Evolutionary conservation across 2,113 vertebrate genomes (phyloP).

Genomic region (Montifringilla adamsi): DNA sequence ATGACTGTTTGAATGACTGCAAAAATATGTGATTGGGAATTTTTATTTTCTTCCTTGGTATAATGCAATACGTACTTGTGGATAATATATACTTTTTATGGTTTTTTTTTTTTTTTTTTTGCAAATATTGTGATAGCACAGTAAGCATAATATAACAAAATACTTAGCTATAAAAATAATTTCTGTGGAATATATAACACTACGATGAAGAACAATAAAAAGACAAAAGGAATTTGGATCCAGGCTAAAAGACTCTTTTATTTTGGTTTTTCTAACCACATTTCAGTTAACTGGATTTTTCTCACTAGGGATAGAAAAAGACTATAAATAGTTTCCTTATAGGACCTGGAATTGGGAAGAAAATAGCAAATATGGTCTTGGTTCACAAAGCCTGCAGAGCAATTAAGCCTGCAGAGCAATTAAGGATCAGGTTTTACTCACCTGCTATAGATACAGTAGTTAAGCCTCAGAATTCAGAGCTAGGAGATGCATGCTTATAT

Average conservation of each 20-base stretch:
- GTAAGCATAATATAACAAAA: not conserved
- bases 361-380: not conserved
- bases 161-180: not conserved
- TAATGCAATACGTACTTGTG: not conserved
- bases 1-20: not conserved
- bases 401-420: not conserved
- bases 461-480: not conserved
- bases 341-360: not conserved
- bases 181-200: not conserved
- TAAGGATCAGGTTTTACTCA: not conserved
- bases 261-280: not conserved
- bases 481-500: not conserved
- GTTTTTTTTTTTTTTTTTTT: not conserved
- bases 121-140: not conserved
- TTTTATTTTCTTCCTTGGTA: not conserved
- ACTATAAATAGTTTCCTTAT: not conserved
- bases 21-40: not conserved
- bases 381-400: not conserved
- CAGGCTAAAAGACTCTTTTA: not conserved
- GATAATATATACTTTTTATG: not conserved
- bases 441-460: not conserved
- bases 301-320: not conserved
- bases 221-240: not conserved
- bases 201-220: not conserved
- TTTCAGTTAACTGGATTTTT: not conserved